Evolutionary conservation across 2,888 invertebrate species (phyloP), one percentile per base, ranked within the genome.

Genomic region (Tolmerus cingulatus): DNA sequence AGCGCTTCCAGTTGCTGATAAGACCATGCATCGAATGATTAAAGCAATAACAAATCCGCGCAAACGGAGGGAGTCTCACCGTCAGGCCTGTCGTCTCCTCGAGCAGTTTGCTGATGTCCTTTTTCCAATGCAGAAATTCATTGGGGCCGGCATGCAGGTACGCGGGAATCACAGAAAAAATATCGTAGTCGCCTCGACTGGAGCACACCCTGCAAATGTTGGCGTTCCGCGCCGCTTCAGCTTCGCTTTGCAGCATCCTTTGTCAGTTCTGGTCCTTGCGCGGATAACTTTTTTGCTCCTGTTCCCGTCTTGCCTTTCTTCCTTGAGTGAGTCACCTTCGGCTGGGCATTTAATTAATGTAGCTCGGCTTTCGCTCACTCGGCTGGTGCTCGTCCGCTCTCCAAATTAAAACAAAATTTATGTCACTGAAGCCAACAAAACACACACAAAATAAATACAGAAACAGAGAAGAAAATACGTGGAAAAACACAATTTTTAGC

Each of bases 131-230:
- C 19, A 91, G 89, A 89, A 91, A 91, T 81, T 92, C 92, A 89
- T 92, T 91, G 2, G 91, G 90, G 51, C 90, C 90, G 37, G 91
- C 91, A 88, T 92, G 92, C 82, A 92, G 89, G 89, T 91, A 92
- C n/a, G 91, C 90, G 5, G 92, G 92, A 76, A 92, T 92, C 88
- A 91, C 91, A 19, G 90, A 90, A 88, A 92, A 92, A 43, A 92
- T 90, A 88, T 92, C 91, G 88, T 92, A 92, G 87, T 92, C 91
- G 40, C 91, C 92, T 46, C 91, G 90, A 87, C 91, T 91, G 27
- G 92, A 91, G 88, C 92, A 92, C n/a, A 92, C 89, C n/a, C 92
- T 91, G 89, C 92, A 92, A 30, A 92, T 91, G 87, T 91, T 82
- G 19, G 66, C 34, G 91, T 86, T 90, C 91, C 16, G 66, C 37